A percentile compares a stretch with the other conserved stretches of the same genome.
These are phyloP conservation scores for Crematogaster levior DNA, from an alignment of 2,888 invertebrate genomes.

Conservation along the genomic window DNA sequence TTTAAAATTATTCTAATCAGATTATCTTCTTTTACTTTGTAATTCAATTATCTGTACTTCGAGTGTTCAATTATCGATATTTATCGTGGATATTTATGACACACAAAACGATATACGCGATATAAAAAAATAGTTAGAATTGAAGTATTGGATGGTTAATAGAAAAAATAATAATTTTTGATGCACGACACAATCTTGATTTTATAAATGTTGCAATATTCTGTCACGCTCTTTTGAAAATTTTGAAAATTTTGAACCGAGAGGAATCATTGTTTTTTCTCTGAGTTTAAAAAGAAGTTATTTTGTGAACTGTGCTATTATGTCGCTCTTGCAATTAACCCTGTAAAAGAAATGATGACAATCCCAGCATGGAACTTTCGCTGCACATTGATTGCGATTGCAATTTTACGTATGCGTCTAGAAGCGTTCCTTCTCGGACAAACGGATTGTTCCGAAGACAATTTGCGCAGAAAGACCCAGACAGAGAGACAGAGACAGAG, in stretches of 20 bases:
- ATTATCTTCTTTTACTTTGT: neutral
- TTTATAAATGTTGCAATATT: neutral
- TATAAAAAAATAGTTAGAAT: neutral
- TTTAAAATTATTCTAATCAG: neutral
- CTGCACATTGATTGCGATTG: constrained; percentile 34
- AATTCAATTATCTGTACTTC: neutral
- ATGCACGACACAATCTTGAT: neutral
- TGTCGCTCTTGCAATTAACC: neutral
- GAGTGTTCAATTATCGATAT: neutral
- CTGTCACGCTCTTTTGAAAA: neutral
- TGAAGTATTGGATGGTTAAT: neutral
- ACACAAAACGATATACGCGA: neutral
- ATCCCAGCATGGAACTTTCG: constrained; percentile 57
- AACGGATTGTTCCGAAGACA: constrained; percentile 27
- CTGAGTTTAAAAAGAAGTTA: neutral
- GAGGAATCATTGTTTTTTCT: neutral
- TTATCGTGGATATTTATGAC: neutral
- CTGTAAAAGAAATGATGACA: constrained; percentile 32
- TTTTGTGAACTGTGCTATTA: neutral
- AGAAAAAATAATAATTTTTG: neutral
- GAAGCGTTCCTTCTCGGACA: constrained; percentile 7
- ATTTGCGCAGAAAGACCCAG: neutral
- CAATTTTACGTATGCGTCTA: constrained; percentile 24
- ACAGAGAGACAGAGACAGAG: too few species aligned
- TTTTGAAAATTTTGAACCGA: neutral